A percentile compares a stretch with the other conserved stretches of the same genome.
phyloP scores from a whole-genome alignment of 2,797 vertebrate species.

The Cynopterus sphinx region DNA sequence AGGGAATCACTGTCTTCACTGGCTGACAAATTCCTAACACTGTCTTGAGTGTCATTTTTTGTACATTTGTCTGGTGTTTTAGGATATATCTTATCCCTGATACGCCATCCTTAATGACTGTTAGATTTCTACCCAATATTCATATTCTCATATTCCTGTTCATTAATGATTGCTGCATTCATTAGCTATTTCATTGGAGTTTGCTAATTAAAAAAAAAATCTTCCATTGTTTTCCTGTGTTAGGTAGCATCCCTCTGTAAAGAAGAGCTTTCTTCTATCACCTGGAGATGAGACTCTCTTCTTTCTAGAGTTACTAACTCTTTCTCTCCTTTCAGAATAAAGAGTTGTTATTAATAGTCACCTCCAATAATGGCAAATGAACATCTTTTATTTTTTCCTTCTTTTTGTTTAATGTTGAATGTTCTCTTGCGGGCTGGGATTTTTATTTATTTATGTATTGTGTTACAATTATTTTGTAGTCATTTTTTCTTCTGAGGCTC shows the following conservation, averaged over 20 bases:
- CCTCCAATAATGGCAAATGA: not conserved
- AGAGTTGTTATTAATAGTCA: not conserved
- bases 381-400: not conserved
- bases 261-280: not conserved
- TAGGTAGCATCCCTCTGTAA: not conserved
- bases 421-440: not conserved
- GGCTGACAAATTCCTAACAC: not conserved
- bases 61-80: not conserved
- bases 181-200: not conserved
- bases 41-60: not conserved
- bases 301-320: not conserved
- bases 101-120: not conserved
- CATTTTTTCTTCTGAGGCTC: not conserved
- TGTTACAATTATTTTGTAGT: not conserved
- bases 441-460: not conserved
- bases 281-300: not conserved
- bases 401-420: not conserved
- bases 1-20: not conserved
- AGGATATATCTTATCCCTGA: not conserved
- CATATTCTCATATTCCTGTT: not conserved
- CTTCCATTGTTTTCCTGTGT: not conserved
- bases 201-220: not conserved
- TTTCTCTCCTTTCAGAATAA: not conserved
- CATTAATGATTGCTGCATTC: not conserved
- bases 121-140: not conserved